Evolutionary conservation across 2,888 invertebrate species (phyloP), one percentile per base, ranked within the genome.

Genomic region (Ectemnius continuus): DNA sequence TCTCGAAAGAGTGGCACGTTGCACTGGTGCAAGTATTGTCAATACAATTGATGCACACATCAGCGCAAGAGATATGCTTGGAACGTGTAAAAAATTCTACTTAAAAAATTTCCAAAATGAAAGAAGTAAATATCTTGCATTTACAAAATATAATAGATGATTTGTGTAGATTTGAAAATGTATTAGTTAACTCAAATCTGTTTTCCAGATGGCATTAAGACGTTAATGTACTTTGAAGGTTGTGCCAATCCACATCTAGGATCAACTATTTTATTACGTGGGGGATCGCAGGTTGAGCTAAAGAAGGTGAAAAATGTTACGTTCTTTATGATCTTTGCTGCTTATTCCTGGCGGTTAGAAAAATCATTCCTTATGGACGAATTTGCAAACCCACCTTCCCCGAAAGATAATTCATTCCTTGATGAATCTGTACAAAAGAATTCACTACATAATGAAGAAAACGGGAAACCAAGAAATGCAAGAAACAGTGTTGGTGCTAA

Each of bases 321-420:
- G 0, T 94, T 94, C 61, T 95, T 96, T 87, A 94, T 98, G 93
- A 93, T 97, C 0, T 95, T 96, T 74, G 94, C 96, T 0, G 94
- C 95, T 48, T 99, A 99, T 90, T 98, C 98, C 85, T 97, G 97
- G 95, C 94, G 96, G 62, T 92, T 99, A 58, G 99, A 99, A 91
- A 95, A 96, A 85, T 96, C 98, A 0, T 98, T 97, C 90, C 92
- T 97, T 56, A 93, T 98, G 91, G 97, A 97, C 76, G 97, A 97
- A 88, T 97, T 96, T 84, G 97, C 96, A 0, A 92, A 94, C 84
- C 95, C 96, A 0, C 94, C 96, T 0, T 89, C 91, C 0, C 92
- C 93, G 3, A 92, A 92, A 59, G 92, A 92, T 46, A 90, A 91
- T 28, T 92, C 93, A 5, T 93, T 93, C 73, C 73, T 91, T 2